Percentiles rank a stretch among this genome's conserved stretches.
These are phyloP conservation scores for Erannis defoliaria DNA, from an alignment of 2,888 invertebrate genomes.

Conservation along the genomic window DNA sequence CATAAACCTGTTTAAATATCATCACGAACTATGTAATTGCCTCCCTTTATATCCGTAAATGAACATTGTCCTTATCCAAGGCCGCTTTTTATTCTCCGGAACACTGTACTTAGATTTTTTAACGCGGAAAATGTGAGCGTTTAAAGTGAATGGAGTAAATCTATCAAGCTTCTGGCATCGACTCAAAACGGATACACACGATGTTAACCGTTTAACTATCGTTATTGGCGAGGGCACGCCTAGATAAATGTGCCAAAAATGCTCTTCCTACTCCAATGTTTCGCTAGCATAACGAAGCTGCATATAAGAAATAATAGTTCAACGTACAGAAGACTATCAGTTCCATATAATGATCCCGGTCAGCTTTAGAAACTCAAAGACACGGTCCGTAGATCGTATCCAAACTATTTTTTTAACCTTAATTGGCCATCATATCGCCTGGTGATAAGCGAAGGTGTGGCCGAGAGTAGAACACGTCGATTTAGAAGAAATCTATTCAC, in stretches of 20 bases:
- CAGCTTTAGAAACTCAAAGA: no score
- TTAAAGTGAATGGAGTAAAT: constrained; percentile 53
- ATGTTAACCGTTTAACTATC: constrained; percentile 69
- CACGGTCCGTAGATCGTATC: no score
- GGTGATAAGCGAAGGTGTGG: no score
- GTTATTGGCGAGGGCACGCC: constrained; percentile 60
- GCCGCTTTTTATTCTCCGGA: constrained; percentile 10
- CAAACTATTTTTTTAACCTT: no score
- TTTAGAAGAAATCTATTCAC: no score
- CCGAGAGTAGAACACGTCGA: no score
- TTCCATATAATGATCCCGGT: no score
- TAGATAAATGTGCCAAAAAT: constrained; percentile 67
- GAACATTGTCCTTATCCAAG: constrained; percentile 6
- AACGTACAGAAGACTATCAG: no score
- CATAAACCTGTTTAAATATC: no score
- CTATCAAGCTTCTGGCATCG: constrained; percentile 64
- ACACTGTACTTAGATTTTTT: constrained; percentile 41
- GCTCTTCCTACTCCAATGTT: constrained; percentile 30
- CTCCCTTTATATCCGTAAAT: neutral
- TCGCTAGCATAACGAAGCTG: no score
- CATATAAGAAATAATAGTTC: no score
- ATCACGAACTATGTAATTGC: neutral
- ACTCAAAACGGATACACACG: constrained; percentile 65
- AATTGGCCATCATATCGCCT: no score
- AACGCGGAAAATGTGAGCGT: constrained; percentile 45